Evolutionary conservation across 2,113 vertebrate genomes (phyloP).

Genomic region (Tretioscincus oriximinensis): DNA sequence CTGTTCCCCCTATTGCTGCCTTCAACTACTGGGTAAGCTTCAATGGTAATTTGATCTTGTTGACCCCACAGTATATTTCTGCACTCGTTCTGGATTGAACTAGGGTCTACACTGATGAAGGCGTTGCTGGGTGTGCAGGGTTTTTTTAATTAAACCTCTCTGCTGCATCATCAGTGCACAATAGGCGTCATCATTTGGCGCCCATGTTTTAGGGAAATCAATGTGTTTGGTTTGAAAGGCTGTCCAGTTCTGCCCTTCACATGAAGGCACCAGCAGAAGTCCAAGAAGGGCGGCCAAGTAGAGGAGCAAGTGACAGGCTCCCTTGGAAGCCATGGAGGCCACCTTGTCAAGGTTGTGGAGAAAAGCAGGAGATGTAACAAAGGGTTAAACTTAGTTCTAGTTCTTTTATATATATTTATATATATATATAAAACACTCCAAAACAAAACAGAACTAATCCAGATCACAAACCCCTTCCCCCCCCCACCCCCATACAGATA

Average conservation of each 20-base stretch:
- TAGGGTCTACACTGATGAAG: not conserved
- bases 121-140: not conserved
- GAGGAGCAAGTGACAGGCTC: not conserved
- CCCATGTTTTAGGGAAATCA: not conserved
- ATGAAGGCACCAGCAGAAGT: not conserved
- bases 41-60: too few species aligned
- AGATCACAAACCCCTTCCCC: too few species aligned
- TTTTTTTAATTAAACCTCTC: not conserved
- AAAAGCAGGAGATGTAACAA: not conserved
- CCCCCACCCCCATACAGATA: too few species aligned
- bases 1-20: too few species aligned
- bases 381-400: not conserved
- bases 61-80: too few species aligned
- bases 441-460: too few species aligned
- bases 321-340: not conserved
- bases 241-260: rapidly evolving
- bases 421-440: too few species aligned
- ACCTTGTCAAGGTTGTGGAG: not conserved
- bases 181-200: not conserved
- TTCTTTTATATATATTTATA: too few species aligned
- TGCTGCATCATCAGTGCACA: not conserved
- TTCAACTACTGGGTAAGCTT: too few species aligned
- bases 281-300: not conserved
- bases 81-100: too few species aligned
- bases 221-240: not conserved